Evolutionary conservation across 1,140 invertebrate species (phyloP).

Genomic region (Magallana gigas): DNA sequence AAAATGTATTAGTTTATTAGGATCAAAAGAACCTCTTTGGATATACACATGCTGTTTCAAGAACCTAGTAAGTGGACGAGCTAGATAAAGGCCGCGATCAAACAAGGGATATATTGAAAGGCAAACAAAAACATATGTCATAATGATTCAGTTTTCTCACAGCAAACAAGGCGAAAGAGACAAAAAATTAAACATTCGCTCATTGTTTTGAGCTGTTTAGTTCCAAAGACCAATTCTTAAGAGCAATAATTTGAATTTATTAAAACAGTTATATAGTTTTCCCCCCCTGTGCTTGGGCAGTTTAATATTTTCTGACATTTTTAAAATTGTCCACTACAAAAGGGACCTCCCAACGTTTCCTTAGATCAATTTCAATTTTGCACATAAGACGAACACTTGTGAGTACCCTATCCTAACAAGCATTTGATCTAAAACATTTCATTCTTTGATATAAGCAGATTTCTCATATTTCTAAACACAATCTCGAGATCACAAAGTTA

Average conservation of each 20-base stretch:
- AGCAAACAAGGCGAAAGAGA: not conserved
- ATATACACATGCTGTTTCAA: not conserved
- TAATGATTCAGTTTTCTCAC: not conserved
- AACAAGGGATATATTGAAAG: not conserved
- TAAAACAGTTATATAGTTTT: not conserved
- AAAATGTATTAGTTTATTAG: slow-evolving; percentile 1
- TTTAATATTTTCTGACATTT: slow-evolving; percentile 20
- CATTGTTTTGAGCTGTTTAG: not conserved
- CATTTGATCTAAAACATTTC: slow-evolving; percentile 32
- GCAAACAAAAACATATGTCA: not conserved
- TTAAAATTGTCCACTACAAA: slow-evolving; percentile 27
- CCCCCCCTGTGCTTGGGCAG: not conserved
- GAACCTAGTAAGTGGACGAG: not conserved
- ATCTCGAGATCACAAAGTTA: slow-evolving; percentile 27
- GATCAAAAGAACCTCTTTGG: slow-evolving; percentile 1
- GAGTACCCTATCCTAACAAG: slow-evolving; percentile 23
- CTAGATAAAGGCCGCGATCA: not conserved
- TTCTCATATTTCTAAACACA: slow-evolving; percentile 35
- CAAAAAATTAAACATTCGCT: not conserved
- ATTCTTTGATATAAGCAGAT: slow-evolving; percentile 38
- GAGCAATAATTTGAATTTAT: not conserved
- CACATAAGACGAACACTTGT: slow-evolving; percentile 17
- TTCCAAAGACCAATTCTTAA: not conserved
- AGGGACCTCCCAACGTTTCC: slow-evolving; percentile 18
- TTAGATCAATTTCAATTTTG: slow-evolving; percentile 33